Base-by-base conservation (phyloP, 2,113 vertebrate genomes). In the Macheiramphus alcinus region DNA sequence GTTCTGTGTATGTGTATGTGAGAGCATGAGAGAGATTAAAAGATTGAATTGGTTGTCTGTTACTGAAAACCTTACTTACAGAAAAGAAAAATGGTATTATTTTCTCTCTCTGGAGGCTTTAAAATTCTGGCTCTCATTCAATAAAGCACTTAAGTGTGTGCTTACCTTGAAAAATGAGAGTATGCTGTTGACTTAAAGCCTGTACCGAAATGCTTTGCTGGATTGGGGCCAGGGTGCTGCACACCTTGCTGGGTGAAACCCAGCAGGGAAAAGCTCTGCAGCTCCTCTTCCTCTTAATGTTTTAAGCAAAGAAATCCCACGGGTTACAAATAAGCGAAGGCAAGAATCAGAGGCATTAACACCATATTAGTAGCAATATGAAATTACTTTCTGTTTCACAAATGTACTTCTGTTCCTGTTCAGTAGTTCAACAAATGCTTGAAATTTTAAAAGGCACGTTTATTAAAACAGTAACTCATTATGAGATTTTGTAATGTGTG, bases 121-220 rank as follows among this genome's bases (percentile, higher is more conserved):
- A 95, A 95, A 94, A 91, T 80, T 91, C 87, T 97, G 96, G 94
- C 96, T 87, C 23, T 73, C 79, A 52, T 91, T 96, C 96, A 97
- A 91, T 47, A 94, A 96, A 96, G 93, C 94, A 93, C 94, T 97
- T 96, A 91, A 95, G 89, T 82, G 47, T 88, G 94, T 74, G 67
- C 91, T 94, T 94, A 95, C 95, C 95, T 97, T 96, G 94, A 97
- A 90, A 94, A 93, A 93, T 82, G 71, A 95, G 91, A 85, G 47
- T 50, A 11, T 16, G 82, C 67, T 91, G 71, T 95, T 94, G 95
- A 96, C 63, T 97, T 94, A 86, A 86, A 93, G 88, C 61, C 87
- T 75, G 58, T 80, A 81, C 83, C 88, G 88, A 91, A 96, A 94
- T 83, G 91, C 78, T 88, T 74, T 91, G 53, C 71, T 96, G 95